Evolutionary conservation across 2,888 invertebrate genomes (phyloP).

Genomic region (Anticlea derivata): DNA sequence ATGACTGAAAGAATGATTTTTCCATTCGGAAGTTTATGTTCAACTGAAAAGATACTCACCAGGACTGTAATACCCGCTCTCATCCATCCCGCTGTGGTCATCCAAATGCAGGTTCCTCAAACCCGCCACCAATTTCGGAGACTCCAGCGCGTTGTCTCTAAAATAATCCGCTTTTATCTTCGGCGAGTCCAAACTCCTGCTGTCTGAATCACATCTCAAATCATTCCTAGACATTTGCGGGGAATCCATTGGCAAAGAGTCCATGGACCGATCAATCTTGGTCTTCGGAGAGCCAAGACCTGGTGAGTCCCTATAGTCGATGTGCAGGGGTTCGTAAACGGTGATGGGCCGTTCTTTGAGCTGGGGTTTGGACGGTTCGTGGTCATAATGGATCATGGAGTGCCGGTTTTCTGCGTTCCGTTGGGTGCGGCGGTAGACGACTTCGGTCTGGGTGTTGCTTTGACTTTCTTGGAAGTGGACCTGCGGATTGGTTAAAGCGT

Average conservation of each 20-base stretch:
- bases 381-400: constrained; percentile 81
- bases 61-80: constrained; percentile 79
- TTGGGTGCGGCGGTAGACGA: constrained; percentile 69
- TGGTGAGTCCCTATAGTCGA: constrained; percentile 75
- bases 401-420: constrained; percentile 74
- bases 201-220: constrained; percentile 70
- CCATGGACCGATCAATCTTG: constrained; percentile 72
- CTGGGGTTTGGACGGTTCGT: constrained; percentile 67
- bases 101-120: constrained; percentile 73
- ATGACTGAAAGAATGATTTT: no score
- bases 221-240: constrained; percentile 72
- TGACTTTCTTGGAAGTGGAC: constrained; percentile 75
- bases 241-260: constrained; percentile 74
- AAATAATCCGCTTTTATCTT: constrained; percentile 72
- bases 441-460: constrained; percentile 49
- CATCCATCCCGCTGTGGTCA: constrained; percentile 78
- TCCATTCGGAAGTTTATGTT: no score
- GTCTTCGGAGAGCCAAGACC: constrained; percentile 72
- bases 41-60: no score
- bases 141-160: constrained; percentile 67
- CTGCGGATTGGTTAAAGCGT: constrained; percentile 41
- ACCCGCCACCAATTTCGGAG: constrained; percentile 70
- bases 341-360: constrained; percentile 74
- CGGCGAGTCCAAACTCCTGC: constrained; percentile 72
- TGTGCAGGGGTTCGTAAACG: constrained; percentile 73